These are phyloP conservation scores for Lasius platythorax DNA, from an alignment of 2,888 invertebrate species.

Conservation along the genomic window DNA sequence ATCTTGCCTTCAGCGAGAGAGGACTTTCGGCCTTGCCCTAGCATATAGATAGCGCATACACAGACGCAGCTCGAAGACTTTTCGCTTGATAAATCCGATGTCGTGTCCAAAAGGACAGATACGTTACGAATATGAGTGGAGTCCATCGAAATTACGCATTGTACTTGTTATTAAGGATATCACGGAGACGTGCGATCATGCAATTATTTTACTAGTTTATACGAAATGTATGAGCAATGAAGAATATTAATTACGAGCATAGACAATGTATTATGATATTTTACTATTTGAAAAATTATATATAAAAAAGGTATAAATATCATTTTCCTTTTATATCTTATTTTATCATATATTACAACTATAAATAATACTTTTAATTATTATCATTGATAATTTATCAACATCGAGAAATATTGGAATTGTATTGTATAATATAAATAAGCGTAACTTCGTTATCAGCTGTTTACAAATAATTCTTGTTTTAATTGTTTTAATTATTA, in stretches of 20 bases:
- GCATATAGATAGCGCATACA: slow-evolving; percentile 31
- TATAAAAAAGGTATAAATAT: not conserved
- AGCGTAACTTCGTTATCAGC: not conserved
- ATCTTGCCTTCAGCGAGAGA: slow-evolving; percentile 72
- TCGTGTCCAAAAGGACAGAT: not conserved
- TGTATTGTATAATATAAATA: not conserved
- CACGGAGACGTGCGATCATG: not conserved
- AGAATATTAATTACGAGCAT: not conserved
- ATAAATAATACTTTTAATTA: not conserved
- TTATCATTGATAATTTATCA: not conserved
- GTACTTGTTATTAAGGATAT: not conserved
- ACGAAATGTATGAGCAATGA: not conserved
- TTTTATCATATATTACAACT: not conserved
- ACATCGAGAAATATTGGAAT: not conserved
- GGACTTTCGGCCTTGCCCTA: slow-evolving; percentile 58
- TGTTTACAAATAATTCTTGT: not conserved
- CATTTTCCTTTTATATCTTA: not conserved
- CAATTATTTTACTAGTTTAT: not conserved
- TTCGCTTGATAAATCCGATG: slow-evolving; percentile 12
- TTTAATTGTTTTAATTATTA: not conserved
- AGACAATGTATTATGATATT: not conserved
- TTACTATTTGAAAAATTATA: not conserved
- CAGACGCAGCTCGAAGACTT: slow-evolving; percentile 8
- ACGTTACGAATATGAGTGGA: not conserved
- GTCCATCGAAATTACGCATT: slow-evolving; percentile 4